Base-by-base conservation (phyloP, 2,888 invertebrate species). In the Lissocephala sabroskyi region DNA sequence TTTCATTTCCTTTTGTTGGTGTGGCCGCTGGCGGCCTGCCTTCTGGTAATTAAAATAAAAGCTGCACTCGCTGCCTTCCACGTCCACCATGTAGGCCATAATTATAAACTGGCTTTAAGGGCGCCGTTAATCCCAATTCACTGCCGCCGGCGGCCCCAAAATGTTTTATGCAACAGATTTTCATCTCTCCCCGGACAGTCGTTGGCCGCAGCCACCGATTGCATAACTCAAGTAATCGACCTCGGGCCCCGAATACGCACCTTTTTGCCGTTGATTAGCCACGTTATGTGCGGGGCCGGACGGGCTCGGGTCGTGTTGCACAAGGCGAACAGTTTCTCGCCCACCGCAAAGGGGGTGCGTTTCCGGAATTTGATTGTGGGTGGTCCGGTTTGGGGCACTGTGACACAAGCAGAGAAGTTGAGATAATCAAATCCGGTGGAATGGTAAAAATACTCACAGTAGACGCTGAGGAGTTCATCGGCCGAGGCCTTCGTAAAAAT, bases 401-500 rank as follows among this genome's bases (percentile, higher is more conserved):
- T n/a, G n/a, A n/a, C n/a, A n/a, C n/a, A n/a, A n/a, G n/a, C n/a
- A n/a, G n/a, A n/a, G n/a, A n/a, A n/a, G n/a, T 14, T 39, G 5
- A 35, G 35, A 3, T 14, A 7, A 7, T 30, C n/a, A 10, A 23
- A 11, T 18, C n/a, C n/a, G 19, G 23, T 23, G 23, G 32, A 51
- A 52, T 60, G 41, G 7, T 23, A 5, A 23, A 5, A 49, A 39
- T 56, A 89, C 92, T 89, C 84, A 94, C 94, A 90, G 85, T 93
- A 93, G 52, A 94, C 91, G 77, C 89, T 91, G 68, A 94, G 86
- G 83, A 92, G 89, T 81, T 92, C 91, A 73, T 89, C 87, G 71
- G 90, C 90, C 26, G 94, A 93, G 67, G 91, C 89, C 86, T 93
- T 92, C 30, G 92, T 92, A 84, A 92, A 94, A 76, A 94, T 90